phyloP scores from a whole-genome alignment of 2,797 vertebrate genomes.

The Trachurus trachurus region DNA sequence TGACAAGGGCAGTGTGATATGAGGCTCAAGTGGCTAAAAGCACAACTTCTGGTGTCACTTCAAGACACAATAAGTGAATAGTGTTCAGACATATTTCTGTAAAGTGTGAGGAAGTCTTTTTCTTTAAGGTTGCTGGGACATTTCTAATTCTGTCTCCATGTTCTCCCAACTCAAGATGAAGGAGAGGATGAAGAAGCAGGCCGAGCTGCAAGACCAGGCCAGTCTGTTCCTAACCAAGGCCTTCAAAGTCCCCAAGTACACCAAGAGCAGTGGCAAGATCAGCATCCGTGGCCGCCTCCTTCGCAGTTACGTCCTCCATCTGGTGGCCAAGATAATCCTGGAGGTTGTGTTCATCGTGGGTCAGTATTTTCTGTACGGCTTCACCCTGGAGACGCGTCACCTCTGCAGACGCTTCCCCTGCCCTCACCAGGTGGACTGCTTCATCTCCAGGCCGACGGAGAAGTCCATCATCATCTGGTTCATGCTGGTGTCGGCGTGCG shows the following conservation, averaged over 20 bases:
- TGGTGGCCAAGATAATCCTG: constrained; percentile 92
- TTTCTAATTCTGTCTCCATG: constrained; percentile 10
- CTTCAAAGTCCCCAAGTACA: constrained; percentile 88
- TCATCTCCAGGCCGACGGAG: constrained; percentile 95
- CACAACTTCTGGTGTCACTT: not conserved
- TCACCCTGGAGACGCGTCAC: constrained; percentile 88
- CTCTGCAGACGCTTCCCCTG: constrained; percentile 90
- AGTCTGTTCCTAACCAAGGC: constrained; percentile 83
- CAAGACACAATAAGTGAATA: not conserved
- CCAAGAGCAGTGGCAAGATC: constrained; percentile 88
- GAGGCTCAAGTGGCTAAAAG: not conserved
- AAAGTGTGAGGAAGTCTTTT: not conserved
- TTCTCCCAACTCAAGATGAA: constrained; percentile 78
- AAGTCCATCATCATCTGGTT: constrained; percentile 98
- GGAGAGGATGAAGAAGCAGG: constrained; percentile 85
- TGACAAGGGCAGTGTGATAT: too few species aligned
- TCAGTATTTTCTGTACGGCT: constrained; percentile 94
- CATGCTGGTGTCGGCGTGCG: constrained; percentile 92
- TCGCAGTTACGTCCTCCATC: constrained; percentile 90
- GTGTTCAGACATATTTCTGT: not conserved
- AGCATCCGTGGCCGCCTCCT: constrained; percentile 92
- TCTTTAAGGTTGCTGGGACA: not conserved
- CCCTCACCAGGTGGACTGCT: constrained; percentile 95
- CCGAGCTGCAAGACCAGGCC: constrained; percentile 77
- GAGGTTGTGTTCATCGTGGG: constrained; percentile 92